Conservation (phyloP, 2,113 vertebrate genomes). For the Macroglossus sobrinus region DNA sequence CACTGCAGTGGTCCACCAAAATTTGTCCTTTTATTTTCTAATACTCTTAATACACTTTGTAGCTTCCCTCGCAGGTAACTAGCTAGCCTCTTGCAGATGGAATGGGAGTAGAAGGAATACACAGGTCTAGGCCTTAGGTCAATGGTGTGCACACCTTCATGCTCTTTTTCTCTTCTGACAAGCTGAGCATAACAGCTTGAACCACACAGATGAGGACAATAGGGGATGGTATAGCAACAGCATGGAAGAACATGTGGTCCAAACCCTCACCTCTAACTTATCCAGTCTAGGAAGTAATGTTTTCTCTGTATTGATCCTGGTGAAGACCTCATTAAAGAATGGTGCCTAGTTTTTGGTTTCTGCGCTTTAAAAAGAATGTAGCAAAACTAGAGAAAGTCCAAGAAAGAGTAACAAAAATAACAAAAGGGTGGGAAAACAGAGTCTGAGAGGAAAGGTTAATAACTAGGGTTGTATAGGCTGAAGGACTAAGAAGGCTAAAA, state of each 20-base stretch:
- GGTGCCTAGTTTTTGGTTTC: constrained; percentile 48
- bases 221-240: neutral
- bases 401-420: constrained; percentile 23
- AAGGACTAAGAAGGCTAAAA: constrained; percentile 3
- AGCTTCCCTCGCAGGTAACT: neutral
- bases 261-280: neutral
- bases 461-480: constrained; percentile 38
- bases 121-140: neutral
- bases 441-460: constrained; percentile 52
- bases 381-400: constrained; percentile 42
- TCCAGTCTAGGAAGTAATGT: constrained; percentile 1
- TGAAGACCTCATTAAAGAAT: constrained; percentile 49
- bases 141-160: neutral
- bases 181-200: neutral
- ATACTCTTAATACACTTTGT: neutral
- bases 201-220: neutral
- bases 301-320: neutral
- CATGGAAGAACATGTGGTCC: neutral
- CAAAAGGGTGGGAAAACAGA: constrained; percentile 40
- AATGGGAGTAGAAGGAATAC: neutral
- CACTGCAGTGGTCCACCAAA: neutral
- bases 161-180: neutral
- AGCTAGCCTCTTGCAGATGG: no score
- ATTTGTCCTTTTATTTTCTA: neutral
- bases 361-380: constrained; percentile 7